Base-by-base conservation (phyloP, 92 coral and sea anemone genomes). In the Palythoa grandiflora region DNA sequence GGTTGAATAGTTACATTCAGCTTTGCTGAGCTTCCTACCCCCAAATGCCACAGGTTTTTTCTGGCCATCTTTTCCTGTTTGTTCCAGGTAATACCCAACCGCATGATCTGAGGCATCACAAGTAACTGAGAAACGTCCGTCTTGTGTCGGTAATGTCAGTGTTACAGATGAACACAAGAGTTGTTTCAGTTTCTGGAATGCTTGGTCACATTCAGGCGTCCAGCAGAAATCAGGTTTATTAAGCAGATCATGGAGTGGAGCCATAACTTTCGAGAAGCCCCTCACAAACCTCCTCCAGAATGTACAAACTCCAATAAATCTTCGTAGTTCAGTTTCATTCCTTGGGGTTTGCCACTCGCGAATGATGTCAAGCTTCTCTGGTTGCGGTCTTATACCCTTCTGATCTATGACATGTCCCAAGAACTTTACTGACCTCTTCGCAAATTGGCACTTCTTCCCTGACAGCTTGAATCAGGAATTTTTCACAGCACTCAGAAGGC, bases 251-350 rank as follows among this genome's bases (percentile, higher is more conserved):
- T 84, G 90, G 2, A 85, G 84, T 37, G 92, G 91, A 47, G 80
- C 91, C 3, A 89, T 87, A 44, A 84, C 61, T 65, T 80, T 78
- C 21, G 91, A 73, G 80, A 91, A 91, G 80, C 87, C 91, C 21
- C 89, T 91, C 54, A 88, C 91, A 73, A 91, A 91, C 54, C 91
- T 75, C 75, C 89, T 87, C 91, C 89, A 88, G 57, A 91, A 91
- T 40, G 89, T 88, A 73, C 91, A 88, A 57, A 91, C 84, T 21
- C 89, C 91, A 50, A 88, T 86, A 79, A 91, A 91, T 73, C 88
- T 72, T 48, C 87, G 53, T 12, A 76, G 86, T n/a, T 91, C 94
- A 15, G 86, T 54, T 88, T 91, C 91, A 75, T 83, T 37, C 74
- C 20, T 47, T 44, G 91, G 89, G 57, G 85, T n/a, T 40, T 87